Conservation (phyloP, 2,888 invertebrate genomes). For the Drosophila bunnanda region DNA sequence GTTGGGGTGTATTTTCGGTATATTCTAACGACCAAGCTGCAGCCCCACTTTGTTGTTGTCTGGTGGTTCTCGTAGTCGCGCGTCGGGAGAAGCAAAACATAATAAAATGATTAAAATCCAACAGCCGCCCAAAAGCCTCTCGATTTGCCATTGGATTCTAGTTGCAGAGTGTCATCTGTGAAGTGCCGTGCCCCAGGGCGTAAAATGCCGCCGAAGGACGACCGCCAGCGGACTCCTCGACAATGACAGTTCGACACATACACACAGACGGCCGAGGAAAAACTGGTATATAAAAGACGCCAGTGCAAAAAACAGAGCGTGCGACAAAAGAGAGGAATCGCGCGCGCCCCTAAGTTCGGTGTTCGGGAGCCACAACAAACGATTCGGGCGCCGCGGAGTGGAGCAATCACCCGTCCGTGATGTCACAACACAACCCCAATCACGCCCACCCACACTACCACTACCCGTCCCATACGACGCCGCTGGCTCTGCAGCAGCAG, state of each 20-base stretch:
- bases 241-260: slow-evolving; percentile 77
- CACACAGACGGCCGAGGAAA: slow-evolving; percentile 64
- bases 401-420: slow-evolving; percentile 62
- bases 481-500: slow-evolving; percentile 44
- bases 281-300: slow-evolving; percentile 81
- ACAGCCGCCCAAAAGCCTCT: slow-evolving; percentile 37
- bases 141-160: slow-evolving; percentile 49
- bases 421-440: slow-evolving; percentile 69
- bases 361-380: slow-evolving; percentile 23
- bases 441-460: slow-evolving; percentile 47
- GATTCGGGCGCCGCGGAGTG: slow-evolving; percentile 17
- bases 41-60: slow-evolving; percentile 61
- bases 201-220: slow-evolving; percentile 32
- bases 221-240: slow-evolving; percentile 28
- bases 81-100: slow-evolving; percentile 43
- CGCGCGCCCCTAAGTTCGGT: slow-evolving; percentile 41
- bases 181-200: slow-evolving; percentile 14
- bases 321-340: slow-evolving; percentile 53
- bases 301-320: slow-evolving; percentile 71
- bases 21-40: background rate
- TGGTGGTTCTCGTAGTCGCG: slow-evolving; percentile 63
- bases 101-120: slow-evolving; percentile 58
- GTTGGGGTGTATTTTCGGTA: background rate
- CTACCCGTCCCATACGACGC: slow-evolving; percentile 35
- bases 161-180: slow-evolving; percentile 12